phyloP scores from a whole-genome alignment of 2,888 invertebrate species.

The Anticlea derivata region DNA sequence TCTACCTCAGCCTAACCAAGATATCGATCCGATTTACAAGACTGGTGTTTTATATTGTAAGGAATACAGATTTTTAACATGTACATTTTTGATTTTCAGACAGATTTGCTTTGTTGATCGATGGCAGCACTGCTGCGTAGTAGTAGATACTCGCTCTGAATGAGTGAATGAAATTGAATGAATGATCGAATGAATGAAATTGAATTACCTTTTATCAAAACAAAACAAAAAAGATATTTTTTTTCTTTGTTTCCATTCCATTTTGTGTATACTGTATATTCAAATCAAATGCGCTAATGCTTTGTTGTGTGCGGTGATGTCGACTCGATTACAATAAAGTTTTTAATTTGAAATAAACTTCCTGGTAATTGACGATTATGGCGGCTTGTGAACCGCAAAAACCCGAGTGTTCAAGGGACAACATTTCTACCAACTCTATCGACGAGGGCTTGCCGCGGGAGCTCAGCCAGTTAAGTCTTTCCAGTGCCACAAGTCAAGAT shows the following conservation, averaged over 20 bases:
- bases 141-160: too few relatives aligned
- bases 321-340: not conserved
- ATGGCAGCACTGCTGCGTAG: too few relatives aligned
- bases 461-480: constrained; percentile 86
- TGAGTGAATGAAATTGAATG: too few relatives aligned
- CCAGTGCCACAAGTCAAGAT: constrained; percentile 88
- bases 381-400: constrained; percentile 72
- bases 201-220: constrained; percentile 18
- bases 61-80: too few relatives aligned
- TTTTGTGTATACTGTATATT: constrained; percentile 4
- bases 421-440: constrained; percentile 76
- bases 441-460: constrained; percentile 86
- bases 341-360: not conserved
- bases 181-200: not conserved
- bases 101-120: too few relatives aligned
- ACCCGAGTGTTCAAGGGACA: constrained; percentile 71
- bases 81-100: too few relatives aligned
- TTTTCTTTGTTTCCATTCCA: constrained; percentile 19
- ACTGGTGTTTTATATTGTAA: too few relatives aligned
- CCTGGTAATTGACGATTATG: constrained; percentile 50
- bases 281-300: constrained; percentile 12
- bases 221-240: too few relatives aligned
- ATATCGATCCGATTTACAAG: too few relatives aligned
- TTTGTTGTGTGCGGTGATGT: constrained; percentile 20
- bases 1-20: too few relatives aligned